phyloP scores from a whole-genome alignment of 2,113 vertebrate genomes.

The Micronisus gabar region DNA sequence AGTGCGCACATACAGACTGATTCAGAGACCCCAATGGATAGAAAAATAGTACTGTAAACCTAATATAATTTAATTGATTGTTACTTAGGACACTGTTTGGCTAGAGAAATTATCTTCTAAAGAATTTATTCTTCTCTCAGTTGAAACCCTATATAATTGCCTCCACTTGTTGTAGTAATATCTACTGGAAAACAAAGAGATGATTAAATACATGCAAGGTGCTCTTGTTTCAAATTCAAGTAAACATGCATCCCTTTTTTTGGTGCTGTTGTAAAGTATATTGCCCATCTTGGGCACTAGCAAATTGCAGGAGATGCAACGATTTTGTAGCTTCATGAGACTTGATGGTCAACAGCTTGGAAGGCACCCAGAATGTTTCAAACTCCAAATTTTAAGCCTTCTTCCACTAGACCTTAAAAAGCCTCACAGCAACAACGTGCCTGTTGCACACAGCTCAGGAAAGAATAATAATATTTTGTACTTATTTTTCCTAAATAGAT shows the following conservation, averaged over 20 bases:
- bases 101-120: slow-evolving; percentile 46
- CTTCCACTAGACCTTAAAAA: neutral
- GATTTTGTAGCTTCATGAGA: neutral
- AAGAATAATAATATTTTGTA: neutral
- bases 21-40: neutral
- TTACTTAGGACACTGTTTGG: slow-evolving; percentile 40
- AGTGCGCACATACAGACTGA: neutral
- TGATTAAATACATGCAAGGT: slow-evolving; percentile 29
- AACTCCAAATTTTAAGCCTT: neutral
- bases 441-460: neutral
- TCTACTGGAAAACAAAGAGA: slow-evolving; percentile 34
- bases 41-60: neutral
- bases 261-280: neutral
- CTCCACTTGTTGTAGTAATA: slow-evolving; percentile 31
- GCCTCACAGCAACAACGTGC: neutral
- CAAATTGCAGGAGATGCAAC: neutral
- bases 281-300: neutral
- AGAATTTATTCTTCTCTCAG: slow-evolving; percentile 48
- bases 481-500: neutral
- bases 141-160: slow-evolving; percentile 42
- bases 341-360: neutral
- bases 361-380: neutral
- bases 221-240: slow-evolving; percentile 1
- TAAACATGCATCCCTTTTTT: neutral
- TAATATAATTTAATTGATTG: slow-evolving; percentile 45